Base-by-base conservation (phyloP, 2,797 vertebrate genomes). In the Margarornis squamiger region DNA sequence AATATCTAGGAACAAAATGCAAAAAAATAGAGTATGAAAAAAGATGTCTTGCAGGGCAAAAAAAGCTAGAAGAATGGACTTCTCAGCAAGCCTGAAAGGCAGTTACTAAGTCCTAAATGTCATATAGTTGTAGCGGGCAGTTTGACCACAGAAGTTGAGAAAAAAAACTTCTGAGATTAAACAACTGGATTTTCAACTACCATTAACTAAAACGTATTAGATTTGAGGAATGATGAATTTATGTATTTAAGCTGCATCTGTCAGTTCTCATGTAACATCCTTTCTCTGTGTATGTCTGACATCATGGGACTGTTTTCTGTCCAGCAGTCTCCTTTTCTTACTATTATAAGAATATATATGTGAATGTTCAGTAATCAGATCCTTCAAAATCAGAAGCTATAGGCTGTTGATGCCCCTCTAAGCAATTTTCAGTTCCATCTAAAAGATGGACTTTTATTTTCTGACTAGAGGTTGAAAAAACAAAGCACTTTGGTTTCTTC, bases 1-100 rank as follows among this genome's bases (percentile, higher is more conserved):
- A 97, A 36, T 97, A 97, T 48, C 98, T 98, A 76, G 23, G 52
- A 95, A 90, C 63, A 45, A 66, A 27, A 86, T 12, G 19, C 19
- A 85, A 68, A 79, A 71, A 72, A 36, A n/a, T 0, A 48, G 2
- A 3, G 17, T 32, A 62, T 70, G 76, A 87, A 45, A 81, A 91
- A 66, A 7, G 6, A 7, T 21, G 27, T 4, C n/a, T 39, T 82
- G 14, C 20, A 17, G 15, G 48, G 26, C 4, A 52, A 43, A 80
- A 23, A 34, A 74, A 30, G 5, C 34, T 52, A 54, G 24, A 66
- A 77, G 27, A 63, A 21, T 4, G 7, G 43, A 36, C 21, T 73
- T 86, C 65, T 59, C 39, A 93, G 51, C 5, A 32, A 73, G 24
- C 21, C 55, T 66, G 48, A 70, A 77, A 21, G 15, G 29, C 13